These are phyloP conservation scores for Pipra filicauda DNA, from an alignment of 2,113 vertebrate species.

Conservation along the genomic window DNA sequence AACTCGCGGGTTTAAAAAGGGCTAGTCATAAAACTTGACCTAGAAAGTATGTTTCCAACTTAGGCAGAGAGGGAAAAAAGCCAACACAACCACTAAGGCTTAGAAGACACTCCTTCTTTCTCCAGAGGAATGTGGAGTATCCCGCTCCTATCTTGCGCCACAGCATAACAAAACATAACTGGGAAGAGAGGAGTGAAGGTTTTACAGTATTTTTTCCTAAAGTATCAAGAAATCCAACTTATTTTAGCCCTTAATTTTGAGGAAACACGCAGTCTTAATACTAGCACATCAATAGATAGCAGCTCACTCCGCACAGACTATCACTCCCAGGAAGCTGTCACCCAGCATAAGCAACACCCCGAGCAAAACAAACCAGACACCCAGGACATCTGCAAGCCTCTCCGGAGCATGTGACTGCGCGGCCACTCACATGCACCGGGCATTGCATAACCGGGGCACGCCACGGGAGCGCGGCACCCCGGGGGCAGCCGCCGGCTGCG, in stretches of 20 bases:
- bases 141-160: neutral
- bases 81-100: neutral
- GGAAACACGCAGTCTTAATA: rapidly evolving
- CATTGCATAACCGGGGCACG: conserved; percentile 36
- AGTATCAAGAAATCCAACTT: neutral
- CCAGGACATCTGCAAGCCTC: neutral
- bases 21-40: neutral
- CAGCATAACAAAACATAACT: neutral
- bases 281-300: rapidly evolving
- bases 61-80: neutral
- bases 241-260: neutral
- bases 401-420: neutral
- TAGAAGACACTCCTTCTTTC: neutral
- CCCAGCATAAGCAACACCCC: rapidly evolving
- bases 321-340: neutral
- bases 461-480: neutral
- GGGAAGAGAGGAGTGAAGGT: neutral
- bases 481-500: rapidly evolving
- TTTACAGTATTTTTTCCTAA: neutral
- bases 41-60: neutral
- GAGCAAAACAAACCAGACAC: neutral
- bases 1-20: neutral
- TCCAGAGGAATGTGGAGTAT: neutral
- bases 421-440: neutral
- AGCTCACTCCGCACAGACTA: neutral